Evolutionary conservation across 2,113 vertebrate genomes (phyloP).

Genomic region (Perognathus longimembris): DNA sequence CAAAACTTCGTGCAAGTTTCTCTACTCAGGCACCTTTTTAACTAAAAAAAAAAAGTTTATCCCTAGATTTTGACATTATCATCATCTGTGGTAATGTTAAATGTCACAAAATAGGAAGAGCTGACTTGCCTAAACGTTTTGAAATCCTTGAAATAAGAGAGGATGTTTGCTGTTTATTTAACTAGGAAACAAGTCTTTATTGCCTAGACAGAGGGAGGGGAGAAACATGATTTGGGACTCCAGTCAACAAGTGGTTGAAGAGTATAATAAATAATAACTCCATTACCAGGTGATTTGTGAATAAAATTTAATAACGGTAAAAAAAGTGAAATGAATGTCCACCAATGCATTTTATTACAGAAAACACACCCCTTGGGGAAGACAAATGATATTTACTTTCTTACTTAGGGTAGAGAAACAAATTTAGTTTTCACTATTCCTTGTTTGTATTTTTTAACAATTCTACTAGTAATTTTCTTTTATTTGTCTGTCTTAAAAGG

Average conservation of each 20-base stretch:
- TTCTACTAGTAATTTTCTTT: slow-evolving; percentile 49
- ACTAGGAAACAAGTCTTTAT: not conserved
- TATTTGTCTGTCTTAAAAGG: slow-evolving; percentile 32
- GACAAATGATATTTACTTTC: slow-evolving; percentile 33
- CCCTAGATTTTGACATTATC: not conserved
- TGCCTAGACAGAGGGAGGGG: not conserved
- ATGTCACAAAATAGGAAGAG: not conserved
- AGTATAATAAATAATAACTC: slow-evolving; percentile 49
- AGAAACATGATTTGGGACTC: not conserved
- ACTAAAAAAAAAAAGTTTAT: not conserved
- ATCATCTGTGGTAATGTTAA: not conserved
- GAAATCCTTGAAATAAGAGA: slow-evolving; percentile 29
- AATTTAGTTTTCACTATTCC: not conserved
- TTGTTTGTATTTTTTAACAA: slow-evolving; percentile 11
- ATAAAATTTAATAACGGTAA: not conserved
- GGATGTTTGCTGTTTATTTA: slow-evolving; percentile 20
- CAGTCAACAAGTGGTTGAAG: not conserved
- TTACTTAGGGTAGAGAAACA: slow-evolving; percentile 39
- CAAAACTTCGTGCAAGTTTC: not conserved
- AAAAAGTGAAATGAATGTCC: not conserved
- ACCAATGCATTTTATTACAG: slow-evolving; percentile 23
- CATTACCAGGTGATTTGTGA: slow-evolving; percentile 16
- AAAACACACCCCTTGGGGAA: not conserved
- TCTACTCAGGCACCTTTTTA: not conserved
- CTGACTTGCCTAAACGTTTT: not conserved